Evolutionary conservation across 2,888 invertebrate species (phyloP), one percentile per base, ranked within the genome.

Genomic region (Scaptomyza reducta): DNA sequence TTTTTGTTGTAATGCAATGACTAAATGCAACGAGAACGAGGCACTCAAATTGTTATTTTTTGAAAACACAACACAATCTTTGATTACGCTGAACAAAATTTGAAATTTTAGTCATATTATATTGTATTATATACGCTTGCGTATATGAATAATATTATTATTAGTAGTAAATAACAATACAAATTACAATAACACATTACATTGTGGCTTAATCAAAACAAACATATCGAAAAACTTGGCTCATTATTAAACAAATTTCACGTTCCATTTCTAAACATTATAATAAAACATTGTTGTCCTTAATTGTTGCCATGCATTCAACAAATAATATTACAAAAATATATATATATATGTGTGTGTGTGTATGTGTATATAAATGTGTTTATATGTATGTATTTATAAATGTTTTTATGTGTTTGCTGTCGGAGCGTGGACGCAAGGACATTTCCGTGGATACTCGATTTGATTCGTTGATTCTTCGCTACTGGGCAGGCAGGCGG

Each of bases 141-240:
- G 18, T 60, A 69, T 73, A 73, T 79, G 27, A 64, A 45, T 61
- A 79, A 40, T 40, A 40, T 16, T 77, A 79, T 85, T 77, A 33
- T 11, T 33, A 33, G 76, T 82, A 82, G 83, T 82, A 82, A 86
- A 82, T 82, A 82, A 82, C 82, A 82, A 80, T 82, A 82, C 82
- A 83, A 82, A 83, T 84, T 84, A 84, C 84, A 87, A 77, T 87
- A 84, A 84, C 87, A 84, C 74, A 83, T 86, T 84, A 81, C 79
- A 49, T 79, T 87, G 87, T 84, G 83, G 83, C 84, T 87, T 87
- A 81, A 86, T 85, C 80, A 71, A 76, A 71, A 86, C 70, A 76
- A 78, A 80, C 74, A 68, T 65, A 63, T 68, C 60, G 70, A 65
- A 66, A 75, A 75, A 70, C 70, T 70, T 69, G 75, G 70, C 65